phyloP scores from a whole-genome alignment of 2,888 invertebrate species.

The Mythimna lalbum region DNA sequence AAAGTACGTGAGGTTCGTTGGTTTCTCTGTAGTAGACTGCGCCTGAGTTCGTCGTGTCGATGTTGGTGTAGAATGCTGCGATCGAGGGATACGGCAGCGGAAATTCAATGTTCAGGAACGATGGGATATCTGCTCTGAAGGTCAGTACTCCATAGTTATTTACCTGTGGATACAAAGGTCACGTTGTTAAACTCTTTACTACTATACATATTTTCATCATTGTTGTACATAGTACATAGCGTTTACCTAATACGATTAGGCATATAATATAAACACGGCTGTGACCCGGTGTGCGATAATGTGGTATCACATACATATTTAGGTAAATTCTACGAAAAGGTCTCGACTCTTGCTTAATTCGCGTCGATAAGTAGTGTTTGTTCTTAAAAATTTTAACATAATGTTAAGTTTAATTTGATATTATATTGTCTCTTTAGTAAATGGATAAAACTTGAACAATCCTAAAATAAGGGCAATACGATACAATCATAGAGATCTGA shows the following conservation, averaged over 20 bases:
- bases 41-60: slow-evolving; percentile 95
- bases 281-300: slow-evolving; percentile 68
- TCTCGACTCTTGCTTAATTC: slow-evolving; percentile 75
- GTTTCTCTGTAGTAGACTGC: slow-evolving; percentile 94
- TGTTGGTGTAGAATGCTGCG: slow-evolving; percentile 97
- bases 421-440: background rate
- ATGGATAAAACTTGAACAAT: background rate
- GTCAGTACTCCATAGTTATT: slow-evolving; percentile 97
- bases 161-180: slow-evolving; percentile 92
- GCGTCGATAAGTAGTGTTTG: slow-evolving; percentile 36
- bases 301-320: slow-evolving; percentile 58
- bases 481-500: background rate
- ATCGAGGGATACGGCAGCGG: slow-evolving; percentile 97
- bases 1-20: slow-evolving; percentile 90
- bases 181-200: slow-evolving; percentile 8
- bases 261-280: slow-evolving; percentile 68
- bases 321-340: slow-evolving; percentile 72
- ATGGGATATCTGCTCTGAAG: slow-evolving; percentile 96
- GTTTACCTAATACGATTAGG: slow-evolving; percentile 66
- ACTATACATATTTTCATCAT: slow-evolving; percentile 41
- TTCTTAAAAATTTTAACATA: slow-evolving; percentile 31
- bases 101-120: slow-evolving; percentile 96
- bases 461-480: no score
- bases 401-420: background rate
- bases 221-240: slow-evolving; percentile 54